Evolutionary conservation across 2,888 invertebrate genomes (phyloP), one percentile per base, ranked within the genome.

Genomic region (Polydrusus tereticollis): DNA sequence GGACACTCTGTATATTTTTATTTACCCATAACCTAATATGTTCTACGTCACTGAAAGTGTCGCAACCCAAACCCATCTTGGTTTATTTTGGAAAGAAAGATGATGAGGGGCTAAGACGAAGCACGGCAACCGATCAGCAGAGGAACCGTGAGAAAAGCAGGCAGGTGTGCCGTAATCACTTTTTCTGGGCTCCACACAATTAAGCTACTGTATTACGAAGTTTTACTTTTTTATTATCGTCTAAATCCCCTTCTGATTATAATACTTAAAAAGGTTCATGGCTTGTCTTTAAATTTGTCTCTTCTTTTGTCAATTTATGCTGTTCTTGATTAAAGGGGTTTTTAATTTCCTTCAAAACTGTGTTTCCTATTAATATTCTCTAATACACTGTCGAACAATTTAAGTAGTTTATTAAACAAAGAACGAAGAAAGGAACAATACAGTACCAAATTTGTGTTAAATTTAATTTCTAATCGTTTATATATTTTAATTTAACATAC

Each of bases 131-230:
- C 52, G 58, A n/a, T 47, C 18, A 21, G 18, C 36, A 57, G 62
- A 70, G 23, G 74, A 79, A 82, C 83, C 83, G 83, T 83, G 84
- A 83, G 84, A 84, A 84, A 79, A 77, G 64, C 75, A 78, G 82
- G 83, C 84, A 84, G 84, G 84, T 84, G 84, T 82, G 82, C 78
- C 77, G 78, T 81, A 81, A 82, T 82, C 80, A 82, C 81, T 82
- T 83, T 83, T 78, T 80, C 78, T 77, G 79, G 78, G 77, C 78
- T 79, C 79, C 79, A 29, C 38, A 50, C 83, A 82, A 83, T 83
- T 83, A 82, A 83, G 84, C 84, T 84, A 83, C 84, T 82, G 84
- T 80, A 82, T 84, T 84, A 81, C 81, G 81, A 71, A 73, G 76
- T 75, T 69, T 72, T 73, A 72, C 71, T 69, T 71, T 70, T 74